Conservation (phyloP, 2,113 vertebrate genomes). For the Quiscalus mexicanus region DNA sequence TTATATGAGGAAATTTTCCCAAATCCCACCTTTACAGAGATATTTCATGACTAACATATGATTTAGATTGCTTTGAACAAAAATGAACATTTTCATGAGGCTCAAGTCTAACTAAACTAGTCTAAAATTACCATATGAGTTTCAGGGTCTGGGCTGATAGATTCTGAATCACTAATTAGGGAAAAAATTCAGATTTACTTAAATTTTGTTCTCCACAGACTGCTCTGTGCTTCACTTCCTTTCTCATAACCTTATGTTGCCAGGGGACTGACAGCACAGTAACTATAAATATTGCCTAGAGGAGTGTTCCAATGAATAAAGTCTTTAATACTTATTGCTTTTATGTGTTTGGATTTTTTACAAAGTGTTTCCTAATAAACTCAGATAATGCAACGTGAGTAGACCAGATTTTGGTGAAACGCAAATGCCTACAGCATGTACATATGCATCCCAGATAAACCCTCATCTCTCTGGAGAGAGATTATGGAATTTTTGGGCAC, state of each 20-base stretch:
- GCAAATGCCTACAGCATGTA: not conserved
- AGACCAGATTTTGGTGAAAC: not conserved
- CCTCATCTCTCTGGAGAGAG: not conserved
- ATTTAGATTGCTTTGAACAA: not conserved
- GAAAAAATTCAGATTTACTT: not conserved
- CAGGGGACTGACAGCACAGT: not conserved
- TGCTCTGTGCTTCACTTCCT: not conserved
- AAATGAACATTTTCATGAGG: fast-evolving
- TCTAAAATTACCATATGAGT: not conserved
- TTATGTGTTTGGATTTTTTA: not conserved
- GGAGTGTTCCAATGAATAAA: not conserved
- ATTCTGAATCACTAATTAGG: not conserved
- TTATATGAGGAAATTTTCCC: not conserved
- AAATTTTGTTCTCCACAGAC: not conserved
- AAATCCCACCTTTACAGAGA: not conserved
- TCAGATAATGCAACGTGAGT: not conserved
- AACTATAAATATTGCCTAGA: not conserved
- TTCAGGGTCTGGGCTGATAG: not conserved
- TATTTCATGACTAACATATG: not conserved
- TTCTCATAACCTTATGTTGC: not conserved
- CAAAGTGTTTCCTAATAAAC: not conserved
- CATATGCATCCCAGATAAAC: not conserved
- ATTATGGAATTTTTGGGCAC: not conserved
- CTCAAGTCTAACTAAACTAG: not conserved
- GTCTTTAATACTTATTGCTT: not conserved